phyloP scores from a whole-genome alignment of 2,113 vertebrate genomes.

The Phrynosoma platyrhinos region DNA sequence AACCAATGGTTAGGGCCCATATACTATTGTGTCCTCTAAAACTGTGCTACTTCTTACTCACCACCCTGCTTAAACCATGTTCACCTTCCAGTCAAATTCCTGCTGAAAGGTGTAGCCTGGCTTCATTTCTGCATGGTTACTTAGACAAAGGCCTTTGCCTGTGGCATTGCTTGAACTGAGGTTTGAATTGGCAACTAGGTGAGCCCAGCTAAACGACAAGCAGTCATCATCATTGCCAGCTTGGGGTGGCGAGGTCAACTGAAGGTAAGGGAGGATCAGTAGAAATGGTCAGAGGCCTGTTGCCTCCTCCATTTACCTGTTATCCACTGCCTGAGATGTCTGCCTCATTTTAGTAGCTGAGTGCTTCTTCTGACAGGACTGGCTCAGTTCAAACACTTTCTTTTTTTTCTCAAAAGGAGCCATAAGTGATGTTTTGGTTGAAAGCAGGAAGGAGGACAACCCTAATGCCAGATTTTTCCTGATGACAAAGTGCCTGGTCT shows the following conservation, averaged over 20 bases:
- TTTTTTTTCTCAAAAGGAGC: background rate
- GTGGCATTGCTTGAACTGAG: background rate
- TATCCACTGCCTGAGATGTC: background rate
- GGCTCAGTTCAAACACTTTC: background rate
- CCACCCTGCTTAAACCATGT: too few species aligned
- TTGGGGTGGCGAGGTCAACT: too few species aligned
- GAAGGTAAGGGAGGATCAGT: too few species aligned
- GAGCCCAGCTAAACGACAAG: background rate
- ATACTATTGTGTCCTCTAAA: background rate
- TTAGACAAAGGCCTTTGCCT: background rate
- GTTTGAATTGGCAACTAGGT: background rate
- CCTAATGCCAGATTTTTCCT: background rate
- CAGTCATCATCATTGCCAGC: too few species aligned
- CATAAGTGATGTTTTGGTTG: background rate
- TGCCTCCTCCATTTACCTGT: background rate
- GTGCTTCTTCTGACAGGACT: too few species aligned
- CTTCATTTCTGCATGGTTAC: background rate
- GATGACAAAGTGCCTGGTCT: background rate
- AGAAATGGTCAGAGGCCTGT: too few species aligned
- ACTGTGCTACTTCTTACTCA: background rate
- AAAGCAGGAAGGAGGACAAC: background rate
- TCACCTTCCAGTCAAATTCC: background rate
- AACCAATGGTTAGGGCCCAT: too few species aligned
- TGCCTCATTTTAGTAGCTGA: too few species aligned
- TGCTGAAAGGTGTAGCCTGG: background rate